phyloP scores from a whole-genome alignment of 2,797 vertebrate species.

The Ptychadena robeensis region DNA sequence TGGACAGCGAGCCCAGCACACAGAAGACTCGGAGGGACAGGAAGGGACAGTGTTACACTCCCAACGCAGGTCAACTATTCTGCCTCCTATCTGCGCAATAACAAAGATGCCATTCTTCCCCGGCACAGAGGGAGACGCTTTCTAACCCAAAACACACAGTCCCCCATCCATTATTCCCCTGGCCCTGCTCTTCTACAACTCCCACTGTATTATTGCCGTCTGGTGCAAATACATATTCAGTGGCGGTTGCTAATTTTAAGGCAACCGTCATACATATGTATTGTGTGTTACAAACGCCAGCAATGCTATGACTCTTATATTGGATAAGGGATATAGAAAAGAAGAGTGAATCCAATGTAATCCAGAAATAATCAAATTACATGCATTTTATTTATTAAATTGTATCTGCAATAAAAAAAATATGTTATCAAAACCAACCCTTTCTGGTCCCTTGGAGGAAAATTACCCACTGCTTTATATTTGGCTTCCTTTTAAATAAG shows the following conservation, averaged over 20 bases:
- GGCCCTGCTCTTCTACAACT: slow-evolving; percentile 7
- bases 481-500: too few species aligned
- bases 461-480: too few species aligned
- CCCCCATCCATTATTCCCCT: slow-evolving; percentile 25
- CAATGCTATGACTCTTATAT: too few species aligned
- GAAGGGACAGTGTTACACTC: slow-evolving; percentile 35
- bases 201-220: slow-evolving; percentile 23
- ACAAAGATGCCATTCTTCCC: slow-evolving; percentile 50
- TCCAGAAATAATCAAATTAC: too few species aligned
- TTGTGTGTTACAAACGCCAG: neutral
- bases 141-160: slow-evolving; percentile 21
- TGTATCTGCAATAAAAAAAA: too few species aligned
- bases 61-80: slow-evolving; percentile 48
- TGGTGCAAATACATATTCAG: neutral
- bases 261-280: neutral
- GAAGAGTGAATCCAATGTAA: too few species aligned
- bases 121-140: slow-evolving; percentile 16
- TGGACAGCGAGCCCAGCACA: slow-evolving; percentile 22
- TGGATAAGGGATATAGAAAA: too few species aligned
- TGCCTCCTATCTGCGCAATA: slow-evolving; percentile 29
- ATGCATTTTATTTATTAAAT: too few species aligned
- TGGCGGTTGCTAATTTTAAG: neutral
- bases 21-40: slow-evolving; percentile 26
- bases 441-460: too few species aligned
- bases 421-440: too few species aligned